These are phyloP conservation scores for Cololabis saira DNA, from an alignment of 2,113 vertebrate species.

Conservation along the genomic window DNA sequence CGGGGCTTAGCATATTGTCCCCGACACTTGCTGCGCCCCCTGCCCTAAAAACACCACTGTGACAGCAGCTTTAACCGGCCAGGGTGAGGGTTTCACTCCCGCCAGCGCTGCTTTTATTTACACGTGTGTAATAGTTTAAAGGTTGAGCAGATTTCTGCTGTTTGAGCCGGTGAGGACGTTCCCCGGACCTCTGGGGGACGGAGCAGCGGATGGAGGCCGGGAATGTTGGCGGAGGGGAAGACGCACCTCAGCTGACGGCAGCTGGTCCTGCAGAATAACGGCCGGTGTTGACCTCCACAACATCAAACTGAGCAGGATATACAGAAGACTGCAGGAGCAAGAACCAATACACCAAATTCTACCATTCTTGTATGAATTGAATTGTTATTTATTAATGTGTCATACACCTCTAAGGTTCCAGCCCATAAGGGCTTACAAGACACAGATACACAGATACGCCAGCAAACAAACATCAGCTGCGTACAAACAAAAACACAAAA, in stretches of 20 bases:
- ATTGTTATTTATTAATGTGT: too few relatives aligned
- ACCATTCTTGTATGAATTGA: too few relatives aligned
- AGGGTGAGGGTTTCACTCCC: conserved; percentile 10
- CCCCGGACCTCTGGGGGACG: conserved; percentile 27
- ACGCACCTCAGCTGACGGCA: conserved; percentile 34
- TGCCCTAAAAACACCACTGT: conserved; percentile 15
- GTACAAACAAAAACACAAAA: too few relatives aligned
- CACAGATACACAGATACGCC: too few relatives aligned
- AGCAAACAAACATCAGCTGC: too few relatives aligned
- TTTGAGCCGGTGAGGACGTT: conserved; percentile 16
- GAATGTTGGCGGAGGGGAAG: conserved; percentile 52
- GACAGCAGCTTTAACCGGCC: neutral
- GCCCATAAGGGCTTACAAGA: too few relatives aligned
- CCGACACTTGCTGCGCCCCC: neutral
- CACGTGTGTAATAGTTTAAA: conserved; percentile 43
- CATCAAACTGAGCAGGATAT: conserved; percentile 17
- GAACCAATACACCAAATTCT: too few relatives aligned
- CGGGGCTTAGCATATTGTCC: conserved; percentile 17
- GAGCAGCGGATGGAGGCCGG: conserved; percentile 7
- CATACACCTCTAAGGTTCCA: too few relatives aligned
- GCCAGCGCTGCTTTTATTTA: conserved; percentile 13
- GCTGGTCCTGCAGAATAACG: conserved; percentile 4
- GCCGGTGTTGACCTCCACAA: conserved; percentile 5
- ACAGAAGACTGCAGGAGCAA: neutral
- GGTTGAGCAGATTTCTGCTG: conserved; percentile 19